Evolutionary conservation across 2,113 vertebrate species (phyloP), one percentile per base, ranked within the genome.

Genomic region (Rhegmatorhina hoffmannsi): DNA sequence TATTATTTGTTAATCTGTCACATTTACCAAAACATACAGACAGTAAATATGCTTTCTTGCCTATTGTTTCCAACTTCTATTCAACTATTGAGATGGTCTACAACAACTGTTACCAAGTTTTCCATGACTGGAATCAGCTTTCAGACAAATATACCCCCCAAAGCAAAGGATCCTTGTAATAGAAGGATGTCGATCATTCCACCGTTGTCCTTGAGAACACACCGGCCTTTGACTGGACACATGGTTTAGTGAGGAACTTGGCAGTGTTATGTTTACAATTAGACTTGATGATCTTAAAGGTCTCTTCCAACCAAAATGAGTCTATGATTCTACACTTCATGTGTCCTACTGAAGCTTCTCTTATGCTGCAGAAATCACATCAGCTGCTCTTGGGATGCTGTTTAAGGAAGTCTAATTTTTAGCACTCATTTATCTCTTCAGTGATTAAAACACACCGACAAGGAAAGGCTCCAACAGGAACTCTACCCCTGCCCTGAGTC

Each of bases 391-490:
- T 38, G 18, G 1, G 1, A 80, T 63, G 58, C 26, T 58, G 13
- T 59, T 84, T 14, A 70, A 92, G 52, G 63, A 86, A 93, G 50
- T 81, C 52, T 77, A 68, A 52, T 56, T 93, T 91, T 90, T 68
- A 86, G 47, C 50, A 28, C 8, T 59, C 33, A 72, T 95, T 94
- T 84, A 62, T 84, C 77, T 90, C 76, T n/a, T 82, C 58, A 60
- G 68, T 79, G 36, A 95, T 97, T 95, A 95, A 77, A 97, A 97
- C 81, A 34, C 36, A 88, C 1, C 3, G 31, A 93, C 63, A 74
- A 91, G 83, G 47, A 90, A 96, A 95, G 92, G 28, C 47, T 92
- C 56, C 75, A 47, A 36, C 79, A 95, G 84, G 89, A 97, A 92
- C 40, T 79, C 64, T 73, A 26, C 46, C 43, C n/a, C 43, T 79